phyloP scores from a whole-genome alignment of 1,140 invertebrate species.

The Coenobita brevimanus region DNA sequence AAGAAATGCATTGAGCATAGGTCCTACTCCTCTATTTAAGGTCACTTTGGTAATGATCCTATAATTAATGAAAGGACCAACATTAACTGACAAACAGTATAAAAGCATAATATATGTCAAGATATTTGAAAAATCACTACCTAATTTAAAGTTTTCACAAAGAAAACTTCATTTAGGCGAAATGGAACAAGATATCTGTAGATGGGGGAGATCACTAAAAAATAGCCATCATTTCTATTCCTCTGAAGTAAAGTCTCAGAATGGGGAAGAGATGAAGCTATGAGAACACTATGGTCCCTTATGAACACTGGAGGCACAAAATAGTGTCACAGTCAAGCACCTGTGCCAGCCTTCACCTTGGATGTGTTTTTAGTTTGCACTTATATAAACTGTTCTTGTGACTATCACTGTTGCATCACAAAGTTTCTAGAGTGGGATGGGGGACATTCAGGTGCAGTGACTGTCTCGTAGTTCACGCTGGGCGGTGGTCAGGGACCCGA shows the following conservation, averaged over 20 bases:
- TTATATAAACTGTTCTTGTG: constrained; percentile 35
- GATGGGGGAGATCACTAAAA: constrained; percentile 54
- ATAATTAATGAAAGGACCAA: constrained; percentile 48
- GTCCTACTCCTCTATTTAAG: constrained; percentile 61
- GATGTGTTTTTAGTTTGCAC: constrained; percentile 2
- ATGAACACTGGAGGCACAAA: constrained; percentile 61
- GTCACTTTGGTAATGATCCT: constrained; percentile 63
- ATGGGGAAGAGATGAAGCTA: constrained; percentile 49
- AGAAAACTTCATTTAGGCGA: constrained; percentile 60
- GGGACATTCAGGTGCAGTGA: not conserved
- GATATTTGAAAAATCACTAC: constrained; percentile 7
- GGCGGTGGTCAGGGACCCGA: constrained; percentile 48
- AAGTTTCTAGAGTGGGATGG: not conserved
- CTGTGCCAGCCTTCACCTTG: not conserved
- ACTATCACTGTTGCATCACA: constrained; percentile 50
- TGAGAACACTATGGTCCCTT: constrained; percentile 55
- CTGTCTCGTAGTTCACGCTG: constrained; percentile 20
- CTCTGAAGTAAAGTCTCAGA: constrained; percentile 25
- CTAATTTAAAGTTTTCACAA: constrained; percentile 53
- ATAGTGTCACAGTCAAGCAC: not conserved
- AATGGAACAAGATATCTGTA: constrained; percentile 9
- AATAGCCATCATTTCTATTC: constrained; percentile 59
- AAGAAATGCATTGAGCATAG: constrained; percentile 64
- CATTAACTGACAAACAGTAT: constrained; percentile 29
- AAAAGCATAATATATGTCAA: constrained; percentile 31